phyloP scores from a whole-genome alignment of 2,888 invertebrate species.

The Barypeithes pellucidus region DNA sequence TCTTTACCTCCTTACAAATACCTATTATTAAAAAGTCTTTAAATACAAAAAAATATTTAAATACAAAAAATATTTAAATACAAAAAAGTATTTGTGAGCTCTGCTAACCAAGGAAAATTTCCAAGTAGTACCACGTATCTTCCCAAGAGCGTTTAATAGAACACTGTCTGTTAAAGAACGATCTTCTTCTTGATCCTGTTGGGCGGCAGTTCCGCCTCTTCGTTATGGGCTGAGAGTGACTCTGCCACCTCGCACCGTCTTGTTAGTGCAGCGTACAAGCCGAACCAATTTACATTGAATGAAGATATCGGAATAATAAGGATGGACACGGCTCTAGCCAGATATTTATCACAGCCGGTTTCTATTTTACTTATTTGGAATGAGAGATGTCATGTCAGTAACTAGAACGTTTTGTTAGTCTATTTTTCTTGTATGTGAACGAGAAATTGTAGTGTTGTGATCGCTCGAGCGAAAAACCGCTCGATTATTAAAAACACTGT shows the following conservation, averaged over 20 bases:
- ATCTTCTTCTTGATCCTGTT: conserved; percentile 62
- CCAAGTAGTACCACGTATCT: conserved; percentile 46
- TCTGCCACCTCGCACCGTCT: conserved; percentile 71
- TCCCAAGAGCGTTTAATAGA: conserved; percentile 67
- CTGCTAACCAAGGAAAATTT: conserved; percentile 50
- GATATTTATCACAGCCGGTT: conserved; percentile 55
- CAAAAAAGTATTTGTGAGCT: no score
- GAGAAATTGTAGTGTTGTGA: no score
- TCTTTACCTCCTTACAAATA: no score
- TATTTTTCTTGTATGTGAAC: conserved; percentile 59
- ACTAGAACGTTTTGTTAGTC: conserved; percentile 60
- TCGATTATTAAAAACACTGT: no score
- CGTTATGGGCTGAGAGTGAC: conserved; percentile 70
- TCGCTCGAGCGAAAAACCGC: no score
- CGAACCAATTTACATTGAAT: conserved; percentile 70
- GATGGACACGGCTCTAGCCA: conserved; percentile 65
- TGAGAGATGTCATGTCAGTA: conserved; percentile 56
- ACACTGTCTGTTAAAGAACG: conserved; percentile 75
- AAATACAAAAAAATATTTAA: no score
- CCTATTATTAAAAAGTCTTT: no score
- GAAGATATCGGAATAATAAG: conserved; percentile 71
- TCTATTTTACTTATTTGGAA: conserved; percentile 59
- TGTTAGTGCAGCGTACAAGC: conserved; percentile 68
- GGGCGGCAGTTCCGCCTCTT: conserved; percentile 68
- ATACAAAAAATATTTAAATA: no score